These are phyloP conservation scores for Odobenus rosmarus DNA, from an alignment of 2,113 vertebrate genomes.

Conservation along the genomic window DNA sequence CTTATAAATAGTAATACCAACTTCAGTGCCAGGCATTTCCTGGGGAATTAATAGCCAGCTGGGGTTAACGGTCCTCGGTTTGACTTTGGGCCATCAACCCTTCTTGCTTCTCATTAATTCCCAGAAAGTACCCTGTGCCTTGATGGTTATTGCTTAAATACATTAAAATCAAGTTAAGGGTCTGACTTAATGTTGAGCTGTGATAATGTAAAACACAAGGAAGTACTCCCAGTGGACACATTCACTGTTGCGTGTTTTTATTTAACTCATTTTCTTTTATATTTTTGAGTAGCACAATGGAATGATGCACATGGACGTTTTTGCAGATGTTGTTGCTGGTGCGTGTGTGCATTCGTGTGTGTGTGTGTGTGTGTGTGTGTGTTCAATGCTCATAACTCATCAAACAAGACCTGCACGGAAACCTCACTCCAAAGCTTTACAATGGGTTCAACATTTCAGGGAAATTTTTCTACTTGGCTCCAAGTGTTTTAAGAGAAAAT, in stretches of 20 bases:
- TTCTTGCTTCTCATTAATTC: conserved; percentile 86
- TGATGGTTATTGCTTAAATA: conserved; percentile 85
- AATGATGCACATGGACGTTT: conserved; percentile 54
- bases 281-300: conserved; percentile 63
- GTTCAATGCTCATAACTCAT: conserved; percentile 47
- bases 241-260: conserved; percentile 76
- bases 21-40: conserved; percentile 79
- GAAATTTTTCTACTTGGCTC: conserved; percentile 35
- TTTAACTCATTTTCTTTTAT: conserved; percentile 80
- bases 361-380: background rate
- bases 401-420: background rate
- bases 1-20: conserved; percentile 80
- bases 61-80: conserved; percentile 83
- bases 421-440: conserved; percentile 41
- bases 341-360: background rate
- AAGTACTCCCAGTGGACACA: conserved; percentile 75
- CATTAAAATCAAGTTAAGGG: conserved; percentile 85
- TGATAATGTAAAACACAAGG: conserved; percentile 82
- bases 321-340: conserved; percentile 60
- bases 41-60: conserved; percentile 83
- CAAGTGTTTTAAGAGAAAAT: conserved; percentile 45
- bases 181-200: conserved; percentile 84
- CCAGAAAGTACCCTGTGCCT: conserved; percentile 81
- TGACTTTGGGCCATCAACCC: conserved; percentile 79
- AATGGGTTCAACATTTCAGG: conserved; percentile 63